Conservation (phyloP, 2,888 invertebrate species). For the Caenorhabditis japonica region DNA sequence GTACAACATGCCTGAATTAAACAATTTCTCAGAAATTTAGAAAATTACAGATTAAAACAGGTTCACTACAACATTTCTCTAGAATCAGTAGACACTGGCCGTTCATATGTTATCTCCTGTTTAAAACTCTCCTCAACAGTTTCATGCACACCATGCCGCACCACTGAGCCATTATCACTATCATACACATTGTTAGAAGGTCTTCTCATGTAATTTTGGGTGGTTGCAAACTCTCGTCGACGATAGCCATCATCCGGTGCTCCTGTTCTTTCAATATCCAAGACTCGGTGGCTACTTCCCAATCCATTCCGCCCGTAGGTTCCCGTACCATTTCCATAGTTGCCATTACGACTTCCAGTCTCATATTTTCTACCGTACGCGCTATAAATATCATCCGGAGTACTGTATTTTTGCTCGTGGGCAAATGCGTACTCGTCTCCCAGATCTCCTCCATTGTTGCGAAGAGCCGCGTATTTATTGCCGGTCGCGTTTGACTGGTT, state of each 20-base stretch:
- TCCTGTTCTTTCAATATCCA: constrained; percentile 46
- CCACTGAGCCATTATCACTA: constrained; percentile 56
- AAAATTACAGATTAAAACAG: not conserved
- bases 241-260: constrained; percentile 49
- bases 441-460: constrained; percentile 44
- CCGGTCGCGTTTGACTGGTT: constrained; percentile 25
- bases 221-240: constrained; percentile 33
- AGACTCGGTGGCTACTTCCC: constrained; percentile 20
- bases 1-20: constrained; percentile 36
- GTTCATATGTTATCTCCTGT: constrained; percentile 73
- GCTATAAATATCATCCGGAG: constrained; percentile 61
- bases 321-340: constrained; percentile 25
- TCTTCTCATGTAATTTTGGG: constrained; percentile 46
- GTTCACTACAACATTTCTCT: constrained; percentile 60
- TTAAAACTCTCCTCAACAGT: constrained; percentile 75
- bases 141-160: constrained; percentile 70
- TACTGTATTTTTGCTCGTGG: constrained; percentile 61
- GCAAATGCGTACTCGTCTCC: constrained; percentile 47
- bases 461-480: constrained; percentile 50
- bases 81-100: constrained; percentile 63
- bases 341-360: constrained; percentile 23
- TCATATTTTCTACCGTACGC: constrained; percentile 66
- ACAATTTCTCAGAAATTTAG: constrained; percentile 12
- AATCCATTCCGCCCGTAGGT: constrained; percentile 37
- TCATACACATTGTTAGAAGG: constrained; percentile 50